Base-by-base conservation (phyloP, 2,113 vertebrate species). In the Pyxicephalus adspersus region DNA sequence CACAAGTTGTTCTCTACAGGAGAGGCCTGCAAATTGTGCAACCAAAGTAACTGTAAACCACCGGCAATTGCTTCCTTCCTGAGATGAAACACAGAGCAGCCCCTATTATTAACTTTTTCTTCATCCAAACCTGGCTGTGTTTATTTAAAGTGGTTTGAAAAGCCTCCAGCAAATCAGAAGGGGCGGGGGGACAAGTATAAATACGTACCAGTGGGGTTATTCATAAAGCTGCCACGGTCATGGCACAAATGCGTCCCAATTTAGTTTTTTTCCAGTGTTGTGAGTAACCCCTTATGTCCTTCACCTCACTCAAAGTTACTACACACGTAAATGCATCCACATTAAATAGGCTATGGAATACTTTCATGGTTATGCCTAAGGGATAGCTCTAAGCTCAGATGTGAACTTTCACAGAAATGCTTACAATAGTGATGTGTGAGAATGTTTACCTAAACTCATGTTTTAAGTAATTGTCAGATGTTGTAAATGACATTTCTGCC, bases 1-100 rank as follows among this genome's bases (percentile, higher is more conserved):
- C 38, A 80, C 71, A 64, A 63, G 71, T 68, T 29, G 60, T n/a
- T 50, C 15, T 71, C 28, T 58, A 77, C 66, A 52, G 65, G 66
- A 77, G 38, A 67, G 16, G 15, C 20, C 70, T 75, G 80, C 71
- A 82, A 75, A 82, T 82, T 82, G 80, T 75, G 80, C 80, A 82
- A 82, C 71, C 52, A 82, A 82, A 82, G 80, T 82, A 82, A 82
- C 71, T 58, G 70, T 71, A 82, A 82, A 75, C 80, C 71, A 18
- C 61, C 80, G 61, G 63, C 80, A 82, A 82, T 82, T 82, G 72
- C 80, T 82, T 82, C 80, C 80, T 82, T 82, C 80, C 80, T 82
- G 80, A 82, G 80, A 82, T 82, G 80, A 82, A 82, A 82, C 60
- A 25, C 80, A 82, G 80, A 82, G 70, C 80, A 82, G 58, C 71